Evolutionary conservation across 2,888 invertebrate species (phyloP).

Genomic region (Meghimatium bilineatum): DNA sequence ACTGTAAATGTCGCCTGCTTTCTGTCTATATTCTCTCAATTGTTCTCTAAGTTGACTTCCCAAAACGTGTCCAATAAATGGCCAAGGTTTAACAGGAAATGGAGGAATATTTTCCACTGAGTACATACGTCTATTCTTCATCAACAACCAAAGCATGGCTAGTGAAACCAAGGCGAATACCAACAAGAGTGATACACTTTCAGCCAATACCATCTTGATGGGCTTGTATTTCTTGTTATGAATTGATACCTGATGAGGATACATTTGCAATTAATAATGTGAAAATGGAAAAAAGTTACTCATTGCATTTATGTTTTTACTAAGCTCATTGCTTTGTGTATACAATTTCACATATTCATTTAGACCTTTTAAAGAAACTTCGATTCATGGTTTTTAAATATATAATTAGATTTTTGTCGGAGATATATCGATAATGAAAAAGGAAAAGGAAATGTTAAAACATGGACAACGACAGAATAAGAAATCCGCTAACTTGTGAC

Average conservation of each 20-base stretch:
- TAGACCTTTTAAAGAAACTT: too few species aligned
- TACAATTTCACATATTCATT: too few species aligned
- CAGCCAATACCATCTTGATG: neutral
- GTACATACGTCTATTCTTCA: constrained; percentile 1
- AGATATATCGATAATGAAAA: too few species aligned
- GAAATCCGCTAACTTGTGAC: too few species aligned
- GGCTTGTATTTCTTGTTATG: neutral
- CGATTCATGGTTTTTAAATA: too few species aligned
- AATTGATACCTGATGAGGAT: too few species aligned
- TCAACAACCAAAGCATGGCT: constrained; percentile 16
- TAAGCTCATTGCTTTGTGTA: too few species aligned
- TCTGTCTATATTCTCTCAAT: constrained; percentile 8
- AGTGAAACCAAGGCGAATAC: neutral
- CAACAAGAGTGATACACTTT: neutral
- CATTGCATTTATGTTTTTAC: too few species aligned
- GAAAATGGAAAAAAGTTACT: neutral
- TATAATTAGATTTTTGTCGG: too few species aligned
- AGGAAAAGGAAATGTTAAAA: too few species aligned
- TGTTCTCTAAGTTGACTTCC: neutral
- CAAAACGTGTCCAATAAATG: constrained; percentile 21
- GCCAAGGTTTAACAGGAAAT: constrained; percentile 18
- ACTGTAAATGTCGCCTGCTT: constrained; percentile 19
- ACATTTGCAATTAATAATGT: neutral
- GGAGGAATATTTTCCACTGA: constrained; percentile 16
- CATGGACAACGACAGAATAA: too few species aligned